Evolutionary conservation across 2,113 vertebrate species (phyloP), one percentile per base, ranked within the genome.

Genomic region (Oncorhynchus kisutch): DNA sequence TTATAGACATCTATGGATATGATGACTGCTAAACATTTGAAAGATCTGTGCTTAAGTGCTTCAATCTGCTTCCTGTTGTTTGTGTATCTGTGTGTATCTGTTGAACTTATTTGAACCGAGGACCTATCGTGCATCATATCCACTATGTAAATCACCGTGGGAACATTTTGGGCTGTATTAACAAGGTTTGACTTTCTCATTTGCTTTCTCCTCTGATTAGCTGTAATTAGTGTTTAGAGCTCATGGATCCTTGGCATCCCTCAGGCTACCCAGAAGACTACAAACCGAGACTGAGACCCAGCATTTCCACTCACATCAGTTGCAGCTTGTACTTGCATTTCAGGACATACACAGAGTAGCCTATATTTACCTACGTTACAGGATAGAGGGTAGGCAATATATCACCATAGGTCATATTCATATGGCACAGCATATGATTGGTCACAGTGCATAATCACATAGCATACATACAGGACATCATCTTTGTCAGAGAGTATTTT

Each of bases 171-270:
- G 34, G 8, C 27, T 51, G 9, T 22, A 45, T 5, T 24, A 77
- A 86, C 71, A 51, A 78, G 27, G 67, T 74, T 76, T 81, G 76
- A 84, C 65, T 49, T 85, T 85, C 49, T 59, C 75, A 59, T 68
- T 49, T 25, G 3, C 31, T 84, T 75, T 81, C 27, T 66, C 11
- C 64, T n/a, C 9, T 45, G 49, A 73, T 77, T 76, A 34, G 18
- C 66, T 0, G 25, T 76, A 81, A 84, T 82, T 84, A 70, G 66
- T 64, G 45, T 70, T 48, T 67, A 70, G 80, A 82, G 65, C 69
- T 72, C 60, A 27, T 54, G 67, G 71, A 83, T 67, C 27, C 22
- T n/a, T 49, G 60, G 6, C 22, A 5, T 49, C 12, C 54, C 2
- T 12, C 6, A 59, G 71, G 29, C 25, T 29, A 29, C 25, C 60